Conservation (phyloP, 2,888 invertebrate genomes). For the Xanthia icteritia region DNA sequence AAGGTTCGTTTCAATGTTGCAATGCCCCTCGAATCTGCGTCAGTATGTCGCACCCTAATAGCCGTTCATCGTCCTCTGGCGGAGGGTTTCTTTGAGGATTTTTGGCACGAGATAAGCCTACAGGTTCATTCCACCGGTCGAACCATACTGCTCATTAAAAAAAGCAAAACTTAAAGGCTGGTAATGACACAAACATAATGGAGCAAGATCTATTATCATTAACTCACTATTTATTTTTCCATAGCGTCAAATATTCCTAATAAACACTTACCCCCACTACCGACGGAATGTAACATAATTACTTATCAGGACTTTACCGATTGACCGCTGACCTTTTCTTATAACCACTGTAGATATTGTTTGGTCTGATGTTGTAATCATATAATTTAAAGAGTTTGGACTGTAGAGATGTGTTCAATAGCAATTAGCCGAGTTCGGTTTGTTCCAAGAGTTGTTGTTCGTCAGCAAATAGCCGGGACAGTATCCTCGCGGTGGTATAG, state of each 20-base stretch:
- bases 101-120: neutral
- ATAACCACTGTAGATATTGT: slow-evolving; percentile 65
- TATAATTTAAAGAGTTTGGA: slow-evolving; percentile 53
- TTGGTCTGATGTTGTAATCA: slow-evolving; percentile 60
- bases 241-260: slow-evolving; percentile 32
- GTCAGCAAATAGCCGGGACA: slow-evolving; percentile 57
- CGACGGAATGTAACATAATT: slow-evolving; percentile 66
- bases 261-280: slow-evolving; percentile 49
- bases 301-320: slow-evolving; percentile 75
- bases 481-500: slow-evolving; percentile 73
- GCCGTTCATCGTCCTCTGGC: neutral
- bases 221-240: slow-evolving; percentile 43
- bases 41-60: neutral
- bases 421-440: slow-evolving; percentile 62
- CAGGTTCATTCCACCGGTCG: neutral
- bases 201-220: slow-evolving; percentile 44
- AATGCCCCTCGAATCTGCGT: neutral
- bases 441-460: slow-evolving; percentile 60
- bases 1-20: neutral
- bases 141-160: neutral
- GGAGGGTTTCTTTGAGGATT: neutral
- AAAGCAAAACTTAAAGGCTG: neutral
- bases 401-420: slow-evolving; percentile 75
- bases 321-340: slow-evolving; percentile 78
- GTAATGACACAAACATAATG: slow-evolving; percentile 27